Base-by-base conservation (phyloP, 2,797 vertebrate species). In the Linurgus olivaceus region DNA sequence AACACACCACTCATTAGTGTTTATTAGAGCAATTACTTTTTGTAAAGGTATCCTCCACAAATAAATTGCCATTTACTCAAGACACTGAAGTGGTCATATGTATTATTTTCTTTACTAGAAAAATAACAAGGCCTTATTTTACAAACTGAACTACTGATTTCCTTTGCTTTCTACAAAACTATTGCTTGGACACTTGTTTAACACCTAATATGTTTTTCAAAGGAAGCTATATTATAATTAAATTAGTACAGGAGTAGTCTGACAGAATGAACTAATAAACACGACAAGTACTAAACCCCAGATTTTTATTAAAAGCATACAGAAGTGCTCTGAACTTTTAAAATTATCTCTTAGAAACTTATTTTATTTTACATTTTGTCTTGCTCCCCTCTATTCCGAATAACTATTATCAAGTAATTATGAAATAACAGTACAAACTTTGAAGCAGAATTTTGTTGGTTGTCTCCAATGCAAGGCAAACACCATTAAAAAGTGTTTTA, bases 11-110 rank as follows among this genome's bases (percentile, higher is more conserved):
- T 96, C 93, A 86, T 95, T 97, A 97, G 67, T 91, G 86, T 93
- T 96, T 96, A 92, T 67, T 82, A 57, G 75, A 93, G 94, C 88
- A 96, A 97, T 97, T 94, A 93, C 88, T 92, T 96, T 95, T 71
- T 89, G 96, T 96, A 96, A 97, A 96, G 65, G 73, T 94, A 96
- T 94, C 93, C 91, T 96, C 84, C 86, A 94, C 68, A 97, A 97
- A 97, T 93, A 96, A 96, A 96, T 90, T 73, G 65, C 54, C 87
- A 86, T 83, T 95, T 90, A 72, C 59, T 94, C 48, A 92, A 88
- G 59, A 82, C 29, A 94, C 74, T 86, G 76, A 91, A 83, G 76
- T 94, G 50, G 65, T 82, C 57, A 59, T 50, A 55, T 25, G 42
- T 74, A 92, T 74, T 95, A 93, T 94, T 94, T 94, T 90, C 73